Evolutionary conservation across 2,797 vertebrate genomes (phyloP).

Genomic region (Eptatretus atami): DNA sequence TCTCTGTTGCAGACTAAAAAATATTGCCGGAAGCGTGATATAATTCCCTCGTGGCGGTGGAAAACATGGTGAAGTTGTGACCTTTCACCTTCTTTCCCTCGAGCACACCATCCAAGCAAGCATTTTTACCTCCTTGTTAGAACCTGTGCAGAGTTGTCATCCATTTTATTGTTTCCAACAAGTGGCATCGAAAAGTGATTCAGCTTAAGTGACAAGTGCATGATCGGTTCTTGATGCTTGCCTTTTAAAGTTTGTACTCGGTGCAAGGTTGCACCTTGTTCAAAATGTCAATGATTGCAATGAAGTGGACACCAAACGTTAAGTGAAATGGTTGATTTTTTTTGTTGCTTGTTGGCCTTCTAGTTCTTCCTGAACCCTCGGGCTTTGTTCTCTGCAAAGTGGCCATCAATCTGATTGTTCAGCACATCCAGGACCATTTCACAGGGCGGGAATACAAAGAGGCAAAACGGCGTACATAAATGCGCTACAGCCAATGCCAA

Average conservation of each 20-base stretch:
- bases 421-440: constrained; percentile 84
- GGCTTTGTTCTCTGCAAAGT: constrained; percentile 19
- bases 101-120: constrained; percentile 1
- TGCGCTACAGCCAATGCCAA: constrained; percentile 22
- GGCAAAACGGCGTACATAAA: constrained; percentile 36
- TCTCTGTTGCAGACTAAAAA: constrained; percentile 47
- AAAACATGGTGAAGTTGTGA: constrained; percentile 39
- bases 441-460: constrained; percentile 44
- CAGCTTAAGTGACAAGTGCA: too few relatives aligned
- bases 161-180: too few relatives aligned
- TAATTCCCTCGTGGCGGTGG: constrained; percentile 64
- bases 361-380: too few relatives aligned
- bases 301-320: too few relatives aligned
- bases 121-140: neutral
- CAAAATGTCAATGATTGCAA: neutral
- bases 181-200: neutral
- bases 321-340: neutral
- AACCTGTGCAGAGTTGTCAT: too few relatives aligned
- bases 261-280: neutral
- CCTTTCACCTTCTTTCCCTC: constrained; percentile 7
- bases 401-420: constrained; percentile 80
- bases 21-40: constrained; percentile 65
- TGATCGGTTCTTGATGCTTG: neutral
- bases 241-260: neutral
- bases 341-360: neutral